Evolutionary conservation across 1,140 invertebrate species (phyloP).

Genomic region (Monochamus saltuarius): DNA sequence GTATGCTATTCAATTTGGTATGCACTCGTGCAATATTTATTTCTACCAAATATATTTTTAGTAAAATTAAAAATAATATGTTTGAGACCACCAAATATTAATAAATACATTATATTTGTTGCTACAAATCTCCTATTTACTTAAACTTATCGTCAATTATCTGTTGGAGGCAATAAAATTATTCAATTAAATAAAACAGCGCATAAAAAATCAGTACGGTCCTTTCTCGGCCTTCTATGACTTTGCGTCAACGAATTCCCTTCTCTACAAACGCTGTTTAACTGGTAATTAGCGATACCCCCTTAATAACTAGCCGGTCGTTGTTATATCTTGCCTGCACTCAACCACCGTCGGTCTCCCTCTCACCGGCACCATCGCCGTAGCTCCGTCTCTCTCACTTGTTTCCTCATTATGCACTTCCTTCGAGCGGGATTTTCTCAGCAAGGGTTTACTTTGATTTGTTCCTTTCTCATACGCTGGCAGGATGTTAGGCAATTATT

Average conservation of each 20-base stretch:
- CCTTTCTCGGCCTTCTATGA: conserved; percentile 15
- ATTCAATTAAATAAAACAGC: no score
- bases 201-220: background rate
- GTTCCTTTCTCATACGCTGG: conserved; percentile 39
- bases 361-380: conserved; percentile 6
- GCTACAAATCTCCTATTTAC: no score
- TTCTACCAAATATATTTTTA: no score
- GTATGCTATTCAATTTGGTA: no score
- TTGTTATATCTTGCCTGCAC: conserved; percentile 10
- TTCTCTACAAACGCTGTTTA: conserved; percentile 21
- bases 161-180: no score
- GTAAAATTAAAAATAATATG: no score
- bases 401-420: conserved; percentile 46
- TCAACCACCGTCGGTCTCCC: background rate
- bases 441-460: conserved; percentile 43
- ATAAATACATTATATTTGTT: no score
- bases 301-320: conserved; percentile 15
- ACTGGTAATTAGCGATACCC: conserved; percentile 27
- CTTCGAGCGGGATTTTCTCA: conserved; percentile 42
- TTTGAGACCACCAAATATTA: no score
- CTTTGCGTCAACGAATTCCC: conserved; percentile 23
- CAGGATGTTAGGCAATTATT: conserved; percentile 41
- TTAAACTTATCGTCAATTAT: no score
- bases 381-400: conserved; percentile 33
- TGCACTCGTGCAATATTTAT: no score